These are phyloP conservation scores for Spodoptera frugiperda DNA, from an alignment of 1,140 invertebrate genomes.

Conservation along the genomic window DNA sequence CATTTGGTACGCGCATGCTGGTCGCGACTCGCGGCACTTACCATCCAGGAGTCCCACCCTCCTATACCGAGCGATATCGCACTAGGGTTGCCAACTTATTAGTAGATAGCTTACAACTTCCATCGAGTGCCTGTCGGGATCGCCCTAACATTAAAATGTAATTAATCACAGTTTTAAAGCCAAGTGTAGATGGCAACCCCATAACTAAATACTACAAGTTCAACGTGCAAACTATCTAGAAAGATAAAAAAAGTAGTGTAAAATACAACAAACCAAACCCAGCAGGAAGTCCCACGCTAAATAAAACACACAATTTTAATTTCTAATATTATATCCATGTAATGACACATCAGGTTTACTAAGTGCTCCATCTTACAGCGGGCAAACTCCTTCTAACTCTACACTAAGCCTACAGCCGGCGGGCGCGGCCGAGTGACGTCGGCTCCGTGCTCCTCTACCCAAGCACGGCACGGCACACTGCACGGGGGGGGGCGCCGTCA, in stretches of 20 bases:
- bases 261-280: constrained; percentile 68
- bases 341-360: constrained; percentile 80
- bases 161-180: constrained; percentile 52
- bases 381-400: constrained; percentile 75
- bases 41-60: constrained; percentile 47
- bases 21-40: constrained; percentile 43
- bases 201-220: constrained; percentile 48
- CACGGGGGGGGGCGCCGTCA: constrained; percentile 9
- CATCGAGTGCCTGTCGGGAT: constrained; percentile 40
- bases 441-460: neutral
- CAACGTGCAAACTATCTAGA: constrained; percentile 72
- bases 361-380: constrained; percentile 76
- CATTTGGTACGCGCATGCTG: constrained; percentile 52
- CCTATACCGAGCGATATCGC: constrained; percentile 30
- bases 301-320: constrained; percentile 82
- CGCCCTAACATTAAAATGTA: constrained; percentile 41
- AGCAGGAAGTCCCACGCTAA: constrained; percentile 70
- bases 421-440: constrained; percentile 23
- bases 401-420: constrained; percentile 70
- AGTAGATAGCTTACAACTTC: constrained; percentile 42
- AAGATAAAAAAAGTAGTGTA: constrained; percentile 62
- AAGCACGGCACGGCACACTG: neutral
- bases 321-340: constrained; percentile 83
- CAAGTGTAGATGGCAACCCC: constrained; percentile 46
- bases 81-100: constrained; percentile 45